These are phyloP conservation scores for Mythimna pallens DNA, from an alignment of 2,888 invertebrate genomes.

Conservation along the genomic window DNA sequence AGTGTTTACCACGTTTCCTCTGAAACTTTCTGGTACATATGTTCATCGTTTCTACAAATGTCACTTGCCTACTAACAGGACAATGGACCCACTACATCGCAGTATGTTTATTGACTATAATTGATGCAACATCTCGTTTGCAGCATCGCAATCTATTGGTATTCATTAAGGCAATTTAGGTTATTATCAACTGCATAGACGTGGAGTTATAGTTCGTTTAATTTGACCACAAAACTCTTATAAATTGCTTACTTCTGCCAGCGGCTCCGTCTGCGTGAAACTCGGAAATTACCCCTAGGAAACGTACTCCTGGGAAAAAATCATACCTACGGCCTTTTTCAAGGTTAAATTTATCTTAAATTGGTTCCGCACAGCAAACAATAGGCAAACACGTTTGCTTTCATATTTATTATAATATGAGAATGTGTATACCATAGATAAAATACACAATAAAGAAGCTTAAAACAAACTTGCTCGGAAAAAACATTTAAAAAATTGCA, in stretches of 20 bases:
- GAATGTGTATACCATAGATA: too few species aligned
- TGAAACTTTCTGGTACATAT: background rate
- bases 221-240: background rate
- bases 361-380: background rate
- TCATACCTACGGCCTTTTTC: too few species aligned
- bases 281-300: too few species aligned
- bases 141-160: slow-evolving; percentile 50
- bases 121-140: slow-evolving; percentile 58
- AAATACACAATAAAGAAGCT: too few species aligned
- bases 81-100: slow-evolving; percentile 32
- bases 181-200: slow-evolving; percentile 35
- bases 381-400: too few species aligned
- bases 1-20: background rate
- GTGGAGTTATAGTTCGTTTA: background rate
- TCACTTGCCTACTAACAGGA: slow-evolving; percentile 9
- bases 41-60: slow-evolving; percentile 6
- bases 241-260: background rate
- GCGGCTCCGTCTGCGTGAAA: too few species aligned
- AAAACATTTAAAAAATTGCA: background rate
- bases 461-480: background rate
- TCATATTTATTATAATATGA: too few species aligned
- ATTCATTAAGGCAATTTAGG: slow-evolving; percentile 53
- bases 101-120: slow-evolving; percentile 52
- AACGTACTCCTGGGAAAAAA: too few species aligned
- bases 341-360: too few species aligned